phyloP scores from a whole-genome alignment of 2,797 vertebrate genomes.

The Oreochromis mossambicus region DNA sequence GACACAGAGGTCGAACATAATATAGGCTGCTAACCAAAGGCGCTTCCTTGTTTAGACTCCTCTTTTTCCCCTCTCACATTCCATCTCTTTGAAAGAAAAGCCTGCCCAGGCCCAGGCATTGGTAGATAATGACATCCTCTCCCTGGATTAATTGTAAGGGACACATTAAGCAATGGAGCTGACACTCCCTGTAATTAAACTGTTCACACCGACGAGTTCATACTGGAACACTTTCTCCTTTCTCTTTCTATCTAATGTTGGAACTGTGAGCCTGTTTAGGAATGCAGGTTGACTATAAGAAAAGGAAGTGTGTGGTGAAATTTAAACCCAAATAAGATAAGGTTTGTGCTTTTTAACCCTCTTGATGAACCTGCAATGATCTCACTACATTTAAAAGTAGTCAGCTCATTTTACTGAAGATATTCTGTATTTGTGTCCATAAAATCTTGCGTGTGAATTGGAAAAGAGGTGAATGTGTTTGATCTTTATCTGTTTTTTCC shows the following conservation, averaged over 20 bases:
- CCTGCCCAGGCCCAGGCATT: conserved; percentile 60
- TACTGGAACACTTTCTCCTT: conserved; percentile 51
- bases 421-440: neutral
- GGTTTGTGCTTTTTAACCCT: neutral
- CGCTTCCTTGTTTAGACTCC: conserved; percentile 41
- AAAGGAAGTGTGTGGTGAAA: neutral
- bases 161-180: conserved; percentile 72
- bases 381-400: neutral
- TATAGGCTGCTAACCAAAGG: conserved; percentile 13
- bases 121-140: conserved; percentile 76
- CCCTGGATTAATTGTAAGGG: conserved; percentile 75
- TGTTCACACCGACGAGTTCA: conserved; percentile 68
- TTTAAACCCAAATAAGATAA: neutral
- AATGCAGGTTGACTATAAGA: neutral
- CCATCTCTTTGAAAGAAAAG: conserved; percentile 40
- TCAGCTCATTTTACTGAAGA: neutral
- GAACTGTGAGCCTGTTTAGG: neutral
- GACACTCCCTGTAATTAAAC: conserved; percentile 78
- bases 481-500: conserved; percentile 12
- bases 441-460: neutral
- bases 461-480: conserved; percentile 12
- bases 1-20: conserved; percentile 9
- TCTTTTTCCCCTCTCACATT: conserved; percentile 1
- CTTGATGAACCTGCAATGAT: neutral
- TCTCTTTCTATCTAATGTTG: conserved; percentile 8